Evolutionary conservation across 2,888 invertebrate species (phyloP), one percentile per base, ranked within the genome.

Genomic region (Protonemura montana): DNA sequence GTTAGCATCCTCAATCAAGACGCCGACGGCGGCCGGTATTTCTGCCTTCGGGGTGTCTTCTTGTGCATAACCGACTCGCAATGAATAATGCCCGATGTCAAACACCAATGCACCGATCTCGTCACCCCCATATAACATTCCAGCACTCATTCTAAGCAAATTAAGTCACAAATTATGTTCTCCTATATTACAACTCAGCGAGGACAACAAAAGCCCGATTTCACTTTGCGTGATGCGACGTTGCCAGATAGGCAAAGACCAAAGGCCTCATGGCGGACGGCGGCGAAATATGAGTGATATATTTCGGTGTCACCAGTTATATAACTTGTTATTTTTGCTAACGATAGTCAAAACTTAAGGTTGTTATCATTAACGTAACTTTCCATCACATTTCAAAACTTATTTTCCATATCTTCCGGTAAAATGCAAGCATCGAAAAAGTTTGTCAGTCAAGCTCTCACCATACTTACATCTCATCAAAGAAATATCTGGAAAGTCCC

Each of bases 1-100:
- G 87, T 92, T 91, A 2, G 90, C 92, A 89, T 93, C 93, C 42
- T 97, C 97, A 16, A 95, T 95, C 29, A 92, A 91, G 7, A 98
- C 95, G 0, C 98, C 99, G 41, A 98, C 96, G 78, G 97, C 95
- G 0, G 98, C 96, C 0, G 99, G 98, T 87, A 99, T 98, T 93
- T 99, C 99, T 0, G 98, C 98, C 93, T 99, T 99, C 0, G 99
- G 99, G n/a, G 98, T 97, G 91, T 99, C 99, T 91, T 99, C 99
- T 90, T 98, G 98, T 10, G 98, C 98, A 93, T 97, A 98, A 86
- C 98, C 98, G 84, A 97, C 97, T 87, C 98, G 93, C 86, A 98
- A 92, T 0, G 97, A 97, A 92, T 97, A 96, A 89, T 97, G 97
- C 0, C 98, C 99, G 10, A 98, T 95, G 91, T 99, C 99, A 90